Percentiles rank a stretch among this genome's conserved stretches.
Conservation (phyloP, 1,140 invertebrate species). For the Diachasma alloeum region DNA sequence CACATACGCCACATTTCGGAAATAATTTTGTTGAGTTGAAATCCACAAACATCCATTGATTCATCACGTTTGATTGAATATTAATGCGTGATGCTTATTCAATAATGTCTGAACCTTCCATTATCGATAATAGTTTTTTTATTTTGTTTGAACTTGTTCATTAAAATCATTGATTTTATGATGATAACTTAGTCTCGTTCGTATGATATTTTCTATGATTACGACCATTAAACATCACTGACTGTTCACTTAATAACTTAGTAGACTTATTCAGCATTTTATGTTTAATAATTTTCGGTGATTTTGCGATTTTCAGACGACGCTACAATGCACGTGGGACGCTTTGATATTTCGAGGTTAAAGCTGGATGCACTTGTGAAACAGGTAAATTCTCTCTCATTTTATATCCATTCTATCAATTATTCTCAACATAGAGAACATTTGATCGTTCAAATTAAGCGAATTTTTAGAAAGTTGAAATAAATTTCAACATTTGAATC, state of each 20-base stretch:
- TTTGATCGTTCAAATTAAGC: no score
- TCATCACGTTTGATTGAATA: not conserved
- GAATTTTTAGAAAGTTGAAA: no score
- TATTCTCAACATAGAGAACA: not conserved
- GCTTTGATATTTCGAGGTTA: not conserved
- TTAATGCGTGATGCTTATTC: not conserved
- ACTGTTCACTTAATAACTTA: conserved; percentile 9
- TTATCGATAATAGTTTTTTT: not conserved
- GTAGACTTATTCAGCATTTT: not conserved
- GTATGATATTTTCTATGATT: conserved; percentile 45
- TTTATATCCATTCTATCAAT: not conserved
- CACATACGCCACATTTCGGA: not conserved
- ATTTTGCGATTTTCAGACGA: conserved; percentile 3
- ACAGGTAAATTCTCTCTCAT: not conserved
- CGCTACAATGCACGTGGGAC: conserved; percentile 27
- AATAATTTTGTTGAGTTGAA: not conserved
- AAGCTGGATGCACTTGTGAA: not conserved
- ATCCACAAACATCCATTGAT: not conserved
- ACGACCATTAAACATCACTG: conserved; percentile 36
- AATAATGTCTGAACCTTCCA: not conserved
- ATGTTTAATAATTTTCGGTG: not conserved
- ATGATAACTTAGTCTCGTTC: conserved; percentile 49
- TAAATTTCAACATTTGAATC: no score
- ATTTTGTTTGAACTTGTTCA: not conserved
- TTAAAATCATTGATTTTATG: conserved; percentile 23